These are phyloP conservation scores for Spea multiplicata DNA, from an alignment of 2,113 vertebrate genomes.

Conservation along the genomic window DNA sequence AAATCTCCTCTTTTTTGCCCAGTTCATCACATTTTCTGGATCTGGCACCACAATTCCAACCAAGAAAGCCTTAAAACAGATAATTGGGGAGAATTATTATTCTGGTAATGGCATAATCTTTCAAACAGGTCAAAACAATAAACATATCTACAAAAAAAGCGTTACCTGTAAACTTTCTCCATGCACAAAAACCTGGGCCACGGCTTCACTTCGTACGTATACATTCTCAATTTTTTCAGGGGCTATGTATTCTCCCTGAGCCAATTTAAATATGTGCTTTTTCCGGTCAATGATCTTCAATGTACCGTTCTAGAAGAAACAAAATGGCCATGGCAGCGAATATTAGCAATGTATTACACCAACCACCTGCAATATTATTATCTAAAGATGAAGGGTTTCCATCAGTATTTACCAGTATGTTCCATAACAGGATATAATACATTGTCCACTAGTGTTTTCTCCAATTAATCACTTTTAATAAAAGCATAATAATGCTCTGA, in stretches of 20 bases:
- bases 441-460: too few relatives aligned
- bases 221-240: constrained; percentile 95
- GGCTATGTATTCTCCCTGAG: constrained; percentile 96
- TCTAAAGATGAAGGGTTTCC: too few relatives aligned
- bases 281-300: constrained; percentile 94
- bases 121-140: background rate
- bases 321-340: background rate
- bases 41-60: constrained; percentile 88
- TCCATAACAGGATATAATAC: too few relatives aligned
- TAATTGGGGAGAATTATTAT: background rate
- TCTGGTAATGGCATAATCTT: too few relatives aligned
- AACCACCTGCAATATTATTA: too few relatives aligned
- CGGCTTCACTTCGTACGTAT: constrained; percentile 79
- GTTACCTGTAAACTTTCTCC: constrained; percentile 93
- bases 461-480: too few relatives aligned
- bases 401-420: too few relatives aligned
- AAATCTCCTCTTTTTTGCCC: constrained; percentile 81
- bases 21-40: constrained; percentile 73
- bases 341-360: too few relatives aligned
- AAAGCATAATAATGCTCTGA: too few relatives aligned
- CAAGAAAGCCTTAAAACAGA: constrained; percentile 78
- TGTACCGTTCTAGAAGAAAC: constrained; percentile 80
- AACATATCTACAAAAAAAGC: background rate
- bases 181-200: constrained; percentile 91
- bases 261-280: constrained; percentile 97